phyloP scores from a whole-genome alignment of 2,797 vertebrate species.

The Lagorchestes hirsutus region DNA sequence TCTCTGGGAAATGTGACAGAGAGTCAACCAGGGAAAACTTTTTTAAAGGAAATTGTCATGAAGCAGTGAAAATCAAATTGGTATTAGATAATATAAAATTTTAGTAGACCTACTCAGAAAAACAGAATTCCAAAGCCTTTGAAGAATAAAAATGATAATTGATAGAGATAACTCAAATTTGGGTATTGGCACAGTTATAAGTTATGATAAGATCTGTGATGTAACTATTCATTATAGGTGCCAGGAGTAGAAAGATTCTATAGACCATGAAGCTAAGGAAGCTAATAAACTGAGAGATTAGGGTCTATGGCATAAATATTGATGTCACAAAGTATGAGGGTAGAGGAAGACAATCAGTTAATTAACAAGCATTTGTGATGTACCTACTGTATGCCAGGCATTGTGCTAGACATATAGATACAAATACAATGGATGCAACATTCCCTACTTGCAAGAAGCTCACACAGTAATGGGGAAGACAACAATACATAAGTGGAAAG shows the following conservation, averaged over 20 bases:
- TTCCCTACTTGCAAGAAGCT: background rate
- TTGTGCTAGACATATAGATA: too few relatives aligned
- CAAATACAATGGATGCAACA: background rate
- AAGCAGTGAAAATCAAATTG: background rate
- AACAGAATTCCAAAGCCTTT: background rate
- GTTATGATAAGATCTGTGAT: background rate
- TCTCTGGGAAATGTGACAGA: too few relatives aligned
- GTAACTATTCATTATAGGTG: background rate
- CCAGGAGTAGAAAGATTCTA: background rate
- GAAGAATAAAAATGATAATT: background rate
- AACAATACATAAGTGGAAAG: background rate
- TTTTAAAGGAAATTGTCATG: background rate
- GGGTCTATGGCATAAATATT: too few relatives aligned
- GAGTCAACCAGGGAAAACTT: background rate
- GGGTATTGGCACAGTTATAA: background rate
- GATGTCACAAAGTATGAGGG: too few relatives aligned
- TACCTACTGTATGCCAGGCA: too few relatives aligned
- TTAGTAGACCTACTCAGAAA: background rate
- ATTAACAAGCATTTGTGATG: too few relatives aligned
- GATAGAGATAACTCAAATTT: background rate
- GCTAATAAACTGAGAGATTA: background rate
- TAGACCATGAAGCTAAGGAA: background rate
- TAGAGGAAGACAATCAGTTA: too few relatives aligned
- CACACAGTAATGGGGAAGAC: background rate
- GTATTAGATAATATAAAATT: background rate